Evolutionary conservation across 1,140 invertebrate genomes (phyloP).

Genomic region (Cyclina sinensis): DNA sequence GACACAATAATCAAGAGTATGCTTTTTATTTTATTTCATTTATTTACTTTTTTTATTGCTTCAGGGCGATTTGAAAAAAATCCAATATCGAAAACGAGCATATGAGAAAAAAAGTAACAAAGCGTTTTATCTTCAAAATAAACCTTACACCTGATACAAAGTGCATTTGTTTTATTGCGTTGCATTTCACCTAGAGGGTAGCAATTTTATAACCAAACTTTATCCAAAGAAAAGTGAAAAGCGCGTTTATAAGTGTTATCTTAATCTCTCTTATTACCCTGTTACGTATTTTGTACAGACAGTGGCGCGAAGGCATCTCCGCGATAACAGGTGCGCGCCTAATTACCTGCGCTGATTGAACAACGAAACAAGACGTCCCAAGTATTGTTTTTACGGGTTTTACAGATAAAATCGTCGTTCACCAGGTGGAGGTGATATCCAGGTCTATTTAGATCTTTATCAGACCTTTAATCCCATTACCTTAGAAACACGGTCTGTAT

Average conservation of each 20-base stretch:
- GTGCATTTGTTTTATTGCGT: no score
- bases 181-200: neutral
- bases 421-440: constrained; percentile 23
- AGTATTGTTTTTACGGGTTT: constrained; percentile 23
- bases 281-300: neutral
- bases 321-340: constrained; percentile 10
- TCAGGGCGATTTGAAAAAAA: no score
- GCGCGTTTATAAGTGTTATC: neutral
- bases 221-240: neutral
- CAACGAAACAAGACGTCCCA: neutral
- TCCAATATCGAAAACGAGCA: no score
- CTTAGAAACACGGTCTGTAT: neutral
- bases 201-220: neutral
- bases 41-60: no score
- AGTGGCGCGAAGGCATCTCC: neutral
- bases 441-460: neutral
- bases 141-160: no score
- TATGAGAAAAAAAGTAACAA: no score
- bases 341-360: constrained; percentile 20
- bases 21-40: no score
- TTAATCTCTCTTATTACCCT: constrained; percentile 13
- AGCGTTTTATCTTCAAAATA: no score
- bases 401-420: constrained; percentile 8
- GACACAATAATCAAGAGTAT: no score
- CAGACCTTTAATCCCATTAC: neutral